phyloP scores from a whole-genome alignment of 2,113 vertebrate species.

The Ovis canadensis region DNA sequence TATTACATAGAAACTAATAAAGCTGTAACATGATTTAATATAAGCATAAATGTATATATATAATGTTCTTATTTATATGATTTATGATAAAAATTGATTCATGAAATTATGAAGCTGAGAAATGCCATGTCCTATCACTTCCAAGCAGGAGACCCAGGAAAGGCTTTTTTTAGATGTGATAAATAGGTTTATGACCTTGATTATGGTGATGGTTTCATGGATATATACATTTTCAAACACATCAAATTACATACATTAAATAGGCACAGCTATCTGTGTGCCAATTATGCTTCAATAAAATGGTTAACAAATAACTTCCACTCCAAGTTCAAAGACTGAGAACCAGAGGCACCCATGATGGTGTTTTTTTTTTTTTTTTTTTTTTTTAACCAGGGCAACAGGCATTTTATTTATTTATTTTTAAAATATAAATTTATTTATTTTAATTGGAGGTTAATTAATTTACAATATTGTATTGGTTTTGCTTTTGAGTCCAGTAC shows the following conservation, averaged over 20 bases:
- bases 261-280: background rate
- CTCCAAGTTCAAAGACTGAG: background rate
- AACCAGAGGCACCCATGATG: background rate
- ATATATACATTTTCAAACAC: background rate
- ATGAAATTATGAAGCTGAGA: background rate
- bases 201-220: background rate
- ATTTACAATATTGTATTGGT: too few relatives aligned
- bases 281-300: background rate
- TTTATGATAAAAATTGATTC: background rate
- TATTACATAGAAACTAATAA: background rate
- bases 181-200: background rate
- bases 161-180: background rate
- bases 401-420: too few relatives aligned
- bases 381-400: too few relatives aligned
- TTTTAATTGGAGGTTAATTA: too few relatives aligned
- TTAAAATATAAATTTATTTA: too few relatives aligned
- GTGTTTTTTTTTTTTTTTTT: background rate
- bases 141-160: background rate
- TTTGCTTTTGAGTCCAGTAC: background rate
- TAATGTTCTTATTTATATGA: background rate
- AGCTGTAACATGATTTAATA: background rate
- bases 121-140: background rate
- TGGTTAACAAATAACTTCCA: background rate
- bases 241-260: background rate
- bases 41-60: background rate